phyloP scores from a whole-genome alignment of 1,140 invertebrate species.

The Zaprionus ornatus region DNA sequence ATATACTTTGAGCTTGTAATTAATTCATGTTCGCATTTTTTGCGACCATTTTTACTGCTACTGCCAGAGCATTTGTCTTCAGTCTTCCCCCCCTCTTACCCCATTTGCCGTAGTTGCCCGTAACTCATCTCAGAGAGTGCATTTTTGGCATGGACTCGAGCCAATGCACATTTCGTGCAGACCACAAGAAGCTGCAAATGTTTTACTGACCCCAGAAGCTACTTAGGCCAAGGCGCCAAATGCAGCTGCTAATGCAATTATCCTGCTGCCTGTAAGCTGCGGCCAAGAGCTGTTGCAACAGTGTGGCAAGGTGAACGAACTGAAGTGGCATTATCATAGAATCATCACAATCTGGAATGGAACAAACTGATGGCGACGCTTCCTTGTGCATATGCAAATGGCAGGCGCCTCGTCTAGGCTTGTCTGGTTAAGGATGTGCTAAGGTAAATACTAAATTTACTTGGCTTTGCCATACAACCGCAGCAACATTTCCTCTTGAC shows the following conservation, averaged over 20 bases:
- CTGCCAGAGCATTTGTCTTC: constrained; percentile 51
- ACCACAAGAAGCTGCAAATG: constrained; percentile 65
- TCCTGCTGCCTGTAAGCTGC: not conserved
- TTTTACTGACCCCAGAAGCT: constrained; percentile 53
- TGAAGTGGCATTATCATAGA: not conserved
- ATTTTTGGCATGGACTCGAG: constrained; percentile 65
- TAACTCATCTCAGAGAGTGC: constrained; percentile 71
- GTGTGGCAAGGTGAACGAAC: constrained; percentile 58
- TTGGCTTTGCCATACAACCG: constrained; percentile 68
- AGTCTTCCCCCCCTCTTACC: too few species aligned
- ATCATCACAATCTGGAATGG: not conserved
- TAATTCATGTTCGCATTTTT: constrained; percentile 71
- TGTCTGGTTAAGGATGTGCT: constrained; percentile 69
- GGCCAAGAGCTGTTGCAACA: constrained; percentile 21
- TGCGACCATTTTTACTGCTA: constrained; percentile 16
- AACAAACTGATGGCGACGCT: not conserved
- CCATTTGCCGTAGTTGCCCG: not conserved
- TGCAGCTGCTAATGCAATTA: constrained; percentile 71
- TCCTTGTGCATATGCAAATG: constrained; percentile 57
- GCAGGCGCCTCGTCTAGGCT: constrained; percentile 10
- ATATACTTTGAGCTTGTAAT: constrained; percentile 65
- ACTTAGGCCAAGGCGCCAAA: constrained; percentile 60
- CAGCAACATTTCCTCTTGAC: constrained; percentile 78
- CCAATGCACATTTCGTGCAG: constrained; percentile 59
- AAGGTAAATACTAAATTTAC: constrained; percentile 82